Evolutionary conservation across 1,140 invertebrate species (phyloP).

Genomic region (Oryctes rhinoceros): DNA sequence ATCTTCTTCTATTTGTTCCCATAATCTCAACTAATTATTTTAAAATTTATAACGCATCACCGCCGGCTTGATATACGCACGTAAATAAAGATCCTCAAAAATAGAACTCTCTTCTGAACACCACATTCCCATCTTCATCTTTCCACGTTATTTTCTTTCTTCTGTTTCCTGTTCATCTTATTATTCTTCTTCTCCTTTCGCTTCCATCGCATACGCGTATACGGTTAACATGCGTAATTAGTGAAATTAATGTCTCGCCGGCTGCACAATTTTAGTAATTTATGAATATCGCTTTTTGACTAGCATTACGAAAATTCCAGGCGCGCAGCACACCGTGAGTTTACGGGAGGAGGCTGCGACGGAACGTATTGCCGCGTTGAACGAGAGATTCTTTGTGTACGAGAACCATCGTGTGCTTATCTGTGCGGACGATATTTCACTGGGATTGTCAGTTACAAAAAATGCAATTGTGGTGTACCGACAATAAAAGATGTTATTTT

Average conservation of each 20-base stretch:
- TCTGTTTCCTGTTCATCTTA: neutral
- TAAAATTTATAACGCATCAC: conserved; percentile 4
- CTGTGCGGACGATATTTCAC: too few species aligned
- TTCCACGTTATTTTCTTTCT: neutral
- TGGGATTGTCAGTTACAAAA: too few species aligned
- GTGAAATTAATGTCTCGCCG: conserved; percentile 14
- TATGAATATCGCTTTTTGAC: conserved; percentile 15
- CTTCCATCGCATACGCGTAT: neutral
- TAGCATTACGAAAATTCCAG: conserved; percentile 18
- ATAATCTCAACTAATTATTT: conserved; percentile 7
- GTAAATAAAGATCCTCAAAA: conserved; percentile 3
- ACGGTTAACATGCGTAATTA: conserved; percentile 8
- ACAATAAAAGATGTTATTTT: too few species aligned
- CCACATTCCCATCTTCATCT: neutral
- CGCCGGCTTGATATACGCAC: neutral
- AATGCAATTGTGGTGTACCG: too few species aligned
- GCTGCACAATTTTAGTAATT: conserved; percentile 22
- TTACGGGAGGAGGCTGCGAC: neutral
- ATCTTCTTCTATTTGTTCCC: too few species aligned
- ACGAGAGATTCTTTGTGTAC: neutral
- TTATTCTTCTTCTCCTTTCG: neutral
- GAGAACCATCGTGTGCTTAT: neutral
- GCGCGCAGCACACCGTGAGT: neutral
- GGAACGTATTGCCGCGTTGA: neutral
- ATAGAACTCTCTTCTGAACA: neutral